Conservation (phyloP, 2,113 vertebrate genomes). For the Todiramphus saurophagus region DNA sequence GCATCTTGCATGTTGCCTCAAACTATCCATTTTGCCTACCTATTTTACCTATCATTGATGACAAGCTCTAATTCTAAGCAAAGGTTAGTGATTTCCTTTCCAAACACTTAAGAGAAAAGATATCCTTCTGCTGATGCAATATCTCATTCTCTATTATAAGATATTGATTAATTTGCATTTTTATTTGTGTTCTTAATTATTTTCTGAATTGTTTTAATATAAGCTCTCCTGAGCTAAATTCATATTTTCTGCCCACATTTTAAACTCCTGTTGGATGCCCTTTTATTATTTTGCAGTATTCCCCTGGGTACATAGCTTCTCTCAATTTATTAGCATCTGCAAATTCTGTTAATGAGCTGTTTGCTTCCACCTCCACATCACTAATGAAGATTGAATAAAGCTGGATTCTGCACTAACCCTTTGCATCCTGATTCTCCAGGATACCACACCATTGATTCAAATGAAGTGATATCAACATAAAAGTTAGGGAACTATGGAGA, state of each 20-base stretch:
- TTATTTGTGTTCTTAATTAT: conserved; percentile 42
- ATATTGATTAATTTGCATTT: conserved; percentile 27
- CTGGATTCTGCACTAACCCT: conserved; percentile 16
- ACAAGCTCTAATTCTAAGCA: not conserved
- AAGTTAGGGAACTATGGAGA: not conserved
- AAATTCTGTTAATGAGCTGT: conserved; percentile 59
- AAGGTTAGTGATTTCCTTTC: not conserved
- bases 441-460: not conserved
- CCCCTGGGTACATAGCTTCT: conserved; percentile 27
- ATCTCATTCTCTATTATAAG: not conserved
- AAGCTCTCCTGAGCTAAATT: conserved; percentile 13
- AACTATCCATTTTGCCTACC: not conserved
- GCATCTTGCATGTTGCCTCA: not conserved
- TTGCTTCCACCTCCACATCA: conserved; percentile 52
- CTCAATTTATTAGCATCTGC: conserved; percentile 65
- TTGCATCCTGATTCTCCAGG: conserved; percentile 1
- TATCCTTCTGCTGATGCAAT: not conserved
- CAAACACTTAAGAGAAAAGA: not conserved
- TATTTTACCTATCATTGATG: not conserved
- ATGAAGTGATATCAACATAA: not conserved
- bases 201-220: conserved; percentile 5
- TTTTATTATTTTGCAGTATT: conserved; percentile 57
- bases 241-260: conserved; percentile 47
- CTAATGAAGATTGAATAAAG: conserved; percentile 65
- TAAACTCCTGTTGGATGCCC: conserved; percentile 12